These are phyloP conservation scores for Dorcus parallelipipedus DNA, from an alignment of 2,888 invertebrate genomes.

Conservation along the genomic window DNA sequence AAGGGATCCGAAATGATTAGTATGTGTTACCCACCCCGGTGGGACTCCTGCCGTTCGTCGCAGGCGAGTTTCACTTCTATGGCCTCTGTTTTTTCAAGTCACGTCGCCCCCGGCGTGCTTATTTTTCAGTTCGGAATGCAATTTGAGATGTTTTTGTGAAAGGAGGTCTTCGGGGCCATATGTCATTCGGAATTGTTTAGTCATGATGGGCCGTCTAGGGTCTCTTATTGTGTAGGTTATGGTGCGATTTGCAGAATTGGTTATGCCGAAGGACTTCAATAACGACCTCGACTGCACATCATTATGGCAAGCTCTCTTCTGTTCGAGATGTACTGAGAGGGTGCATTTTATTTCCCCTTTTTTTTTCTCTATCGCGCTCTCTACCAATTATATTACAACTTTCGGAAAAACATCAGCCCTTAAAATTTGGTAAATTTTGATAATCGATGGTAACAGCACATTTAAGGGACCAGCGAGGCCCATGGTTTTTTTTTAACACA, in stretches of 20 bases:
- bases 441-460: no score
- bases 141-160: constrained; percentile 17
- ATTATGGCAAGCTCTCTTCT: no score
- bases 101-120: constrained; percentile 20
- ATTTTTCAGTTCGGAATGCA: constrained; percentile 30
- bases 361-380: no score
- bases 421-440: no score
- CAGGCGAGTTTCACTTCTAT: constrained; percentile 27
- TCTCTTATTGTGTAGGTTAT: not conserved
- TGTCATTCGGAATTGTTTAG: constrained; percentile 29
- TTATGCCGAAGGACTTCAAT: not conserved
- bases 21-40: constrained; percentile 35
- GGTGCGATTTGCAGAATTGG: constrained; percentile 1
- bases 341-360: no score
- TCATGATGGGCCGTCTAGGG: constrained; percentile 20
- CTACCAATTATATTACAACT: no score
- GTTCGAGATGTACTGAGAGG: no score
- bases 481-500: no score
- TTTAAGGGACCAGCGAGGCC: no score
- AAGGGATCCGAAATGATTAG: constrained; percentile 42
- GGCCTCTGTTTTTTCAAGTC: constrained; percentile 22
- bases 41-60: constrained; percentile 22
- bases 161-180: constrained; percentile 24
- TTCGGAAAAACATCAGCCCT: no score
- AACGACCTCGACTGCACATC: not conserved